Percentiles rank a stretch among this genome's conserved stretches.
These are phyloP conservation scores for Sminthurides aquaticus DNA, from an alignment of 2,888 invertebrate genomes.

Conservation along the genomic window DNA sequence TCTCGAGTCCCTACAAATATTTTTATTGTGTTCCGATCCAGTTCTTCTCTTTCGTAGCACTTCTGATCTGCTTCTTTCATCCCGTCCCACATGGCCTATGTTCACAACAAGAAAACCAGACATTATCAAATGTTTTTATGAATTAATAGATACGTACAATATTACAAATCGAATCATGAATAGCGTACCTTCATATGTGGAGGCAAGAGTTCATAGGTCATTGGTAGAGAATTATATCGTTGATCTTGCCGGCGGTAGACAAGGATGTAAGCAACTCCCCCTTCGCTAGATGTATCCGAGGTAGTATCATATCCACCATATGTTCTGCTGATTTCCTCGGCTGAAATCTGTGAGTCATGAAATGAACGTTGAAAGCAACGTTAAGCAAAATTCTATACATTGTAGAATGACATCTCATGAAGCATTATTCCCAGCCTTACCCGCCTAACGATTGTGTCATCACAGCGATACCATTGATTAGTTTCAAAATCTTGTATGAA, in stretches of 20 bases:
- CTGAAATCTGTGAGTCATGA: constrained; percentile 55
- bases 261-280: constrained; percentile 78
- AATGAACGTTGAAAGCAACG: not conserved
- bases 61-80: constrained; percentile 61
- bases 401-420: not conserved
- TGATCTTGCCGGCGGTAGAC: constrained; percentile 74
- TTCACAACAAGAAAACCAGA: not conserved
- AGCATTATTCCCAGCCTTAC: constrained; percentile 50
- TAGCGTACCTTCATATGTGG: constrained; percentile 55
- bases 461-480: constrained; percentile 77
- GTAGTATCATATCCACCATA: constrained; percentile 64
- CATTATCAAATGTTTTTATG: too few species aligned
- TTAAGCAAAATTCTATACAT: not conserved
- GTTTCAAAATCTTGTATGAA: constrained; percentile 74
- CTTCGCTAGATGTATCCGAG: constrained; percentile 35
- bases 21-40: constrained; percentile 57
- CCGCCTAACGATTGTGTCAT: constrained; percentile 71
- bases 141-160: not conserved
- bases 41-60: constrained; percentile 55
- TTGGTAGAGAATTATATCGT: constrained; percentile 57
- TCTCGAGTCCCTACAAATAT: constrained; percentile 37
- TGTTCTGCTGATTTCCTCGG: constrained; percentile 71
- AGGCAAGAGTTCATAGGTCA: constrained; percentile 64
- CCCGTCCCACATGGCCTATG: constrained; percentile 54
- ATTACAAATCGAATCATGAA: not conserved